Percentiles rank a stretch among this genome's conserved stretches.
Conservation (phyloP, 2,888 invertebrate genomes). For the Sesia apiformis region DNA sequence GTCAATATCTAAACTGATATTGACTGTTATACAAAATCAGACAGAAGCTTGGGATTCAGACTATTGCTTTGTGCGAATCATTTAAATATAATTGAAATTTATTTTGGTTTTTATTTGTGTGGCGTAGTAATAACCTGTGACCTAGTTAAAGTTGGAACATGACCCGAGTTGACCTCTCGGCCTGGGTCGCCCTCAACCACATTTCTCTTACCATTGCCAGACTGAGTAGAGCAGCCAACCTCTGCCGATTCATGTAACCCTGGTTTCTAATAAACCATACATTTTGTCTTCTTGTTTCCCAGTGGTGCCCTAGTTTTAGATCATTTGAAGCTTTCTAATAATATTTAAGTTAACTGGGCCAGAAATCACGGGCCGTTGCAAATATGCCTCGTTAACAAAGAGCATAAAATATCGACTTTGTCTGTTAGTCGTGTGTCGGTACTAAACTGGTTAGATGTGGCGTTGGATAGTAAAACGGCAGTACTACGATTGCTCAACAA, state of each 20-base stretch:
- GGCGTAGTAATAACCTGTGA: slow-evolving; percentile 50
- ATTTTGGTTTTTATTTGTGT: slow-evolving; percentile 43
- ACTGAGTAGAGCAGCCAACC: slow-evolving; percentile 24
- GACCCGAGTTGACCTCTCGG: slow-evolving; percentile 58
- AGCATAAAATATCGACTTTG: not conserved
- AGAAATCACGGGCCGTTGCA: slow-evolving; percentile 12
- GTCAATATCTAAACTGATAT: no score
- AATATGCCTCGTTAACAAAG: slow-evolving; percentile 10
- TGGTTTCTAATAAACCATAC: slow-evolving; percentile 3
- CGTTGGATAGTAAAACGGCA: slow-evolving; percentile 4
- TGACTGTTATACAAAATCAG: no score
- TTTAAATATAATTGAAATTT: slow-evolving; percentile 18
- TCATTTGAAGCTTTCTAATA: no score
- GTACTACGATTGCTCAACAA: no score
- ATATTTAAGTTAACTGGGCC: slow-evolving; percentile 3
- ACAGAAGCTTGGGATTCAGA: no score
- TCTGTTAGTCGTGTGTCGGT: slow-evolving; percentile 5
- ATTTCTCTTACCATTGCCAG: slow-evolving; percentile 15
- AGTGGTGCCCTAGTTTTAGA: no score
- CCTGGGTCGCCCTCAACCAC: slow-evolving; percentile 43
- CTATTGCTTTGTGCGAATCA: not conserved
- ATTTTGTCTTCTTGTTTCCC: no score
- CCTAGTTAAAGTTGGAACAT: slow-evolving; percentile 48
- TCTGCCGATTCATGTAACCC: slow-evolving; percentile 19
- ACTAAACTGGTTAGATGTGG: slow-evolving; percentile 3